A percentile compares a stretch with the other conserved stretches of the same genome.
phyloP scores from a whole-genome alignment of 2,797 vertebrate genomes.

The Triplophysa bombifrons region DNA sequence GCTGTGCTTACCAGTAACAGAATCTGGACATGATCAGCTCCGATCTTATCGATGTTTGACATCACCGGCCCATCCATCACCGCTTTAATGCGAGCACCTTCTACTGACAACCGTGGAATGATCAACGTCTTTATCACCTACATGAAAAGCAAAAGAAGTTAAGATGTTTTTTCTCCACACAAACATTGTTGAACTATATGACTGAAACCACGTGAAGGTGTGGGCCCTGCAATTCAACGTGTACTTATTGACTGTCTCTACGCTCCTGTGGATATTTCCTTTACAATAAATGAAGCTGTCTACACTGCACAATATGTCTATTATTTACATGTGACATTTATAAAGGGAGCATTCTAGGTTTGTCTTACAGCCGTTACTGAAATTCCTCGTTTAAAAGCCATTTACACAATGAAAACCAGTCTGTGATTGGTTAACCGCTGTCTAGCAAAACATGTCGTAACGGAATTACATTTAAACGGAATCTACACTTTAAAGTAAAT shows the following conservation, averaged over 20 bases:
- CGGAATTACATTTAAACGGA: not conserved
- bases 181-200: not conserved
- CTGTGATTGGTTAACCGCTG: not conserved
- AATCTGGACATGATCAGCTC: conserved; percentile 94
- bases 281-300: not conserved
- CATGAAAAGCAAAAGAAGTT: conserved; percentile 14
- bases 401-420: not conserved
- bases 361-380: not conserved
- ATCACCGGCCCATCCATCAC: conserved; percentile 87
- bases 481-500: not conserved
- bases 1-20: conserved; percentile 83
- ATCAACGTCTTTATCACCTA: conserved; percentile 95
- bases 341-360: not conserved
- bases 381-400: not conserved
- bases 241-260: not conserved
- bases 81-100: conserved; percentile 86
- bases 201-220: no score
- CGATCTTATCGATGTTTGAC: conserved; percentile 93
- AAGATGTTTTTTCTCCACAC: not conserved
- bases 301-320: not conserved
- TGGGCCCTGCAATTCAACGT: no score
- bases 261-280: not conserved
- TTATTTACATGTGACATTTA: not conserved
- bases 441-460: not conserved
- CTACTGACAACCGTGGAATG: conserved; percentile 83